Conservation (phyloP, 2,113 vertebrate species). For the Alethe castanea region DNA sequence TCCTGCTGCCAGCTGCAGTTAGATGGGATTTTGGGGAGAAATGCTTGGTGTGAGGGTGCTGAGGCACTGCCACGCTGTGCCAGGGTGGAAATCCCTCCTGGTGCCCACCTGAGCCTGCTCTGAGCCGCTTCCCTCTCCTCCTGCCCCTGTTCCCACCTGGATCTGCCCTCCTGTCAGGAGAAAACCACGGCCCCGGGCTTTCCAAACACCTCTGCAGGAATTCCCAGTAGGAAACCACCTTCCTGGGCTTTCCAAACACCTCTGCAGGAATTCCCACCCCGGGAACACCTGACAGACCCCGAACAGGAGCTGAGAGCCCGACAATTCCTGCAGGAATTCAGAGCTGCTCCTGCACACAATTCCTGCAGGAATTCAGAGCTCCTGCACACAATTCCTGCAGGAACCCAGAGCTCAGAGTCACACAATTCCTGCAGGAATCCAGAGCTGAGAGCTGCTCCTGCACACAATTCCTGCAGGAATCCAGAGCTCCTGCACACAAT, state of each 20-base stretch:
- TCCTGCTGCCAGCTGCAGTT: accelerated
- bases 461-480: too few relatives aligned
- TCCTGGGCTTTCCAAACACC: accelerated
- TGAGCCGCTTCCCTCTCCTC: background rate
- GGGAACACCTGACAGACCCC: accelerated
- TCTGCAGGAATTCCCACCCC: background rate
- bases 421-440: too few relatives aligned
- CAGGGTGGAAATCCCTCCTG: background rate
- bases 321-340: background rate
- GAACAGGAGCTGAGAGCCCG: accelerated
- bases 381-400: too few relatives aligned
- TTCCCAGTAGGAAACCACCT: background rate
- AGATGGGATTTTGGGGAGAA: accelerated
- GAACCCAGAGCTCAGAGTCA: too few relatives aligned
- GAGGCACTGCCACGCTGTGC: background rate
- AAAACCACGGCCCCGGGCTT: background rate
- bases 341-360: too few relatives aligned
- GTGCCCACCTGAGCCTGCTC: accelerated
- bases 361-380: too few relatives aligned
- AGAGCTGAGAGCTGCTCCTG: too few relatives aligned
- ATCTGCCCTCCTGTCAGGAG: accelerated
- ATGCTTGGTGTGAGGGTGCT: background rate
- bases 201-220: accelerated
- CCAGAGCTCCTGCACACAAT: too few relatives aligned
- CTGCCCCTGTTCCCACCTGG: background rate